Percentiles rank a stretch among this genome's conserved stretches.
These are phyloP conservation scores for Tiliacea citrago DNA, from an alignment of 2,888 invertebrate species.

Conservation along the genomic window DNA sequence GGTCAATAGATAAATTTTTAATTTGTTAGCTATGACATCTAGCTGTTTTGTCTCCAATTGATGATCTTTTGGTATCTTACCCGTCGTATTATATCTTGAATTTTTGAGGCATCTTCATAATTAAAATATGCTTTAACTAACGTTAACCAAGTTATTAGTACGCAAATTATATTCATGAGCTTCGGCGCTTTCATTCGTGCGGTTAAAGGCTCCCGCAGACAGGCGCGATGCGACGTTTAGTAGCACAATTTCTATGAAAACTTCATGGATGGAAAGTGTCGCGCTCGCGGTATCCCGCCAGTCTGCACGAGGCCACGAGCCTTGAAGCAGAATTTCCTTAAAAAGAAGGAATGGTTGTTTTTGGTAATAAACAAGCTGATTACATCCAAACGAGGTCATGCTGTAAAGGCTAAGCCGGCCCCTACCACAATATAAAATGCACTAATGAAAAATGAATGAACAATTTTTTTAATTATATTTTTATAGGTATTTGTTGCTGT, in stretches of 20 bases:
- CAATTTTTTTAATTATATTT: too few species aligned
- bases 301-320: too few species aligned
- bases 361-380: conserved; percentile 10
- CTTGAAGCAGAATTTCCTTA: too few species aligned
- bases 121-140: background rate
- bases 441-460: too few species aligned
- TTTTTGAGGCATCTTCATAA: background rate
- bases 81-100: too few species aligned
- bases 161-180: background rate
- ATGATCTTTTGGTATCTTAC: background rate
- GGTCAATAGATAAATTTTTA: background rate
- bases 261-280: too few species aligned
- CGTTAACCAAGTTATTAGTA: background rate
- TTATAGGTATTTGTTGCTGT: too few species aligned
- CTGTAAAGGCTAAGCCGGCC: background rate
- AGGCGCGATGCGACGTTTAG: too few species aligned
- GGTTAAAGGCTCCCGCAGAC: too few species aligned
- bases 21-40: background rate
- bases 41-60: background rate
- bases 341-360: background rate
- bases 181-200: background rate
- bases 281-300: too few species aligned
- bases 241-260: too few species aligned
- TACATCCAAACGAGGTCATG: conserved; percentile 2
- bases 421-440: background rate